These are phyloP conservation scores for Cercopithecus mitis DNA, from an alignment of 2,797 vertebrate species.

Conservation along the genomic window DNA sequence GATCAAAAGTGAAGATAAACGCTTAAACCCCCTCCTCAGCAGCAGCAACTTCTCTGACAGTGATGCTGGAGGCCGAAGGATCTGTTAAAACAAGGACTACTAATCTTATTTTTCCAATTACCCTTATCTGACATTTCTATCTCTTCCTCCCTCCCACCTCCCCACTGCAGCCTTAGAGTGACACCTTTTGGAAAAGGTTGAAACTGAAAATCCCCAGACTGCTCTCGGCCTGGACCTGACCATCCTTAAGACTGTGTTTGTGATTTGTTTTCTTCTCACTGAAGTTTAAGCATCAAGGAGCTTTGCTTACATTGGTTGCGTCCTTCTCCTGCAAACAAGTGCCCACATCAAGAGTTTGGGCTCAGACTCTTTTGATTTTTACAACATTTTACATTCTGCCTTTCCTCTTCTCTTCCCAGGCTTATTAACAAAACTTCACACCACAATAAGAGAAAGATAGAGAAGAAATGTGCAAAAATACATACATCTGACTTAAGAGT, in stretches of 20 bases:
- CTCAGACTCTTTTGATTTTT: slow-evolving; percentile 1
- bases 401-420: not conserved
- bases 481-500: slow-evolving; percentile 72
- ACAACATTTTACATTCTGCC: not conserved
- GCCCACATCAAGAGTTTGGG: not conserved
- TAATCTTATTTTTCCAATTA: slow-evolving; percentile 61
- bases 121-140: slow-evolving; percentile 40
- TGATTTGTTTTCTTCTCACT: not conserved
- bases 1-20: slow-evolving; percentile 33
- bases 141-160: not conserved
- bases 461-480: slow-evolving; percentile 75
- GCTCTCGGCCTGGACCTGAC: not conserved
- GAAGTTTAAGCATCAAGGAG: not conserved
- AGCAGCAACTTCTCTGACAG: not conserved
- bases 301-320: not conserved
- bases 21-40: not conserved
- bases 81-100: not conserved
- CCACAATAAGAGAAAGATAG: slow-evolving; percentile 52
- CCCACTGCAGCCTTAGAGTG: slow-evolving; percentile 68
- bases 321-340: slow-evolving; percentile 21
- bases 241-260: not conserved
- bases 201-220: slow-evolving; percentile 53
- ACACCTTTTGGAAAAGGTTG: slow-evolving; percentile 71
- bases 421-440: slow-evolving; percentile 63
- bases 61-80: not conserved